Percentiles rank a stretch among this genome's conserved stretches.
These are phyloP conservation scores for Leucozona laternaria DNA, from an alignment of 2,888 invertebrate species.

Conservation along the genomic window DNA sequence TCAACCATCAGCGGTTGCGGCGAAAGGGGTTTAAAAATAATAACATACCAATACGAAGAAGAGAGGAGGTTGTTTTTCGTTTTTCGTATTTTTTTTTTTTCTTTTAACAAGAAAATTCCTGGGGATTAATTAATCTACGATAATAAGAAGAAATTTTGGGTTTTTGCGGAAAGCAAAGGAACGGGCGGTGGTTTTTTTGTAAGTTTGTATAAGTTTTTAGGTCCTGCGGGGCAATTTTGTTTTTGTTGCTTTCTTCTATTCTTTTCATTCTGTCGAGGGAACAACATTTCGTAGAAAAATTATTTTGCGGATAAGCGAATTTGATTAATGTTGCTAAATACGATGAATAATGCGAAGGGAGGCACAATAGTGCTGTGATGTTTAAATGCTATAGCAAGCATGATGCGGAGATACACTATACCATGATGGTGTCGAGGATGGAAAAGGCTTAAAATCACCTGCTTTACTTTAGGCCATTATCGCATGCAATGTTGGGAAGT, in stretches of 20 bases:
- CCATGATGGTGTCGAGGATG: not conserved
- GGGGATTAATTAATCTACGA: constrained; percentile 72
- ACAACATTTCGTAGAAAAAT: constrained; percentile 10
- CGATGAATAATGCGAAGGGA: constrained; percentile 19
- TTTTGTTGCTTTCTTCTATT: not conserved
- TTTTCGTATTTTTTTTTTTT: not conserved
- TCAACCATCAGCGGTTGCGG: not conserved
- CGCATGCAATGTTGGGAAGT: constrained; percentile 15
- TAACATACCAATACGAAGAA: constrained; percentile 58
- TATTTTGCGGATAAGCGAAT: constrained; percentile 54
- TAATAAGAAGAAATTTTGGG: constrained; percentile 61
- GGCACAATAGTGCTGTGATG: not conserved
- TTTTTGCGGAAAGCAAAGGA: constrained; percentile 5
- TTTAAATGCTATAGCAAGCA: not conserved
- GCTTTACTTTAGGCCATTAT: constrained; percentile 20
- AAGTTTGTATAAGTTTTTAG: constrained; percentile 30
- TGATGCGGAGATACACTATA: not conserved
- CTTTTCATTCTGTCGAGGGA: not conserved
- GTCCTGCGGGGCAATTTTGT: constrained; percentile 33
- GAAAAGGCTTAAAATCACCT: constrained; percentile 55
- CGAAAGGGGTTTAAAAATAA: constrained; percentile 35
- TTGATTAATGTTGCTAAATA: constrained; percentile 71
- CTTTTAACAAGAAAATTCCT: constrained; percentile 44
- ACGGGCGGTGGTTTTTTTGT: constrained; percentile 21
- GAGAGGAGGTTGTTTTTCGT: not conserved